Base-by-base conservation (phyloP, 2,888 invertebrate genomes). In the Pediacus dermestoides region DNA sequence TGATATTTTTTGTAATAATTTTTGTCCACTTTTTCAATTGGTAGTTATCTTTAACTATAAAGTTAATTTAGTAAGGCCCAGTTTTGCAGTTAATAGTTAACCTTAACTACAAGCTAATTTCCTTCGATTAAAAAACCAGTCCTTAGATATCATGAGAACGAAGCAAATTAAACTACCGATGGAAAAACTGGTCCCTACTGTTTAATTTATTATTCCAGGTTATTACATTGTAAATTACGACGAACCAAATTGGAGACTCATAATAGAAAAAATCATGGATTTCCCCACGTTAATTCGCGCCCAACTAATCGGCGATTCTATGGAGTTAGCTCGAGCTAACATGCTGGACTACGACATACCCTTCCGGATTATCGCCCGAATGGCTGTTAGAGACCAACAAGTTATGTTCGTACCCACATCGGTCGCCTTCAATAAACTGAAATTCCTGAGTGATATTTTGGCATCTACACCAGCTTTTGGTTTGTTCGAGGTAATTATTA, bases 191-290 rank as follows among this genome's bases (percentile, higher is more conserved):
- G 36, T 70, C 16, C 70, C 2, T 37, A 61, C 9, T 44, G n/a
- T n/a, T n/a, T n/a, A n/a, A n/a, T n/a, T n/a, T n/a, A n/a, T n/a
- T n/a, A n/a, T n/a, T n/a, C n/a, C 28, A 57, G 74, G 75, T 6
- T 84, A 83, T 60, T 81, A 75, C 57, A 73, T 79, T 14, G 81
- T 82, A 10, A 82, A 82, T 60, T 82, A 82, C 55, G 81, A 82
- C 52, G 64, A 70, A 37, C 54, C 62, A 6, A 81, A 80, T 41
- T 82, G 82, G 82, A 62, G 71, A 40, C 61, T 71, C 6, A 59
- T 82, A 8, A 55, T 50, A 8, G 64, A 69, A 18, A 70, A 76
- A 2, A 77, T 78, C 28, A 71, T 75, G 55, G 52, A 55, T 1
- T 70, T 87, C 30, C 75, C 80, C 2, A 64, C 74, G 1, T 67